These are phyloP conservation scores for Lamprotornis superbus DNA, from an alignment of 2,113 vertebrate genomes.

Conservation along the genomic window DNA sequence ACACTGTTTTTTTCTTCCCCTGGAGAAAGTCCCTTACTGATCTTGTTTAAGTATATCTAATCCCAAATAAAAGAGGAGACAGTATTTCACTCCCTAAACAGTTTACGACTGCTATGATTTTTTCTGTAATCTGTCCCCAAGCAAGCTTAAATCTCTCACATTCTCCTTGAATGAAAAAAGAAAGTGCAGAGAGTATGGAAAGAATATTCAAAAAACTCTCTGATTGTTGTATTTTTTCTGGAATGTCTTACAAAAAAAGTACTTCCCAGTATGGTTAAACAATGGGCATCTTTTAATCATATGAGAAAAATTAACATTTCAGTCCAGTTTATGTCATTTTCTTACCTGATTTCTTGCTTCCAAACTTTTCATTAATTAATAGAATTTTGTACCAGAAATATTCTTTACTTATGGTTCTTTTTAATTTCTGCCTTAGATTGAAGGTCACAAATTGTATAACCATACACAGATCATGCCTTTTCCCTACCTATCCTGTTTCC, in stretches of 20 bases:
- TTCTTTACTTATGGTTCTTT: neutral
- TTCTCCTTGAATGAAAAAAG: neutral
- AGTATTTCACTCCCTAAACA: conserved; percentile 34
- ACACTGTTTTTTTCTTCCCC: neutral
- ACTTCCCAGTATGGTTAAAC: neutral
- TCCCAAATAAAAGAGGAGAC: conserved; percentile 36
- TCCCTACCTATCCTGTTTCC: neutral
- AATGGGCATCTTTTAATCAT: neutral
- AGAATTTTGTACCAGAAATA: neutral
- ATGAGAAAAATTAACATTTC: neutral
- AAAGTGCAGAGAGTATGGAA: neutral
- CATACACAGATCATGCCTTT: neutral
- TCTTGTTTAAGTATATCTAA: conserved; percentile 50
- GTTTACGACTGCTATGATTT: neutral
- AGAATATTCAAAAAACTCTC: neutral
- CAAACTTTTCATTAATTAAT: neutral
- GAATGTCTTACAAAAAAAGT: neutral
- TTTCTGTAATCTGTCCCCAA: conserved; percentile 38
- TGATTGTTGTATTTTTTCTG: neutral
- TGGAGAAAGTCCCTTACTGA: neutral
- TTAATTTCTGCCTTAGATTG: neutral
- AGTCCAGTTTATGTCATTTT: neutral
- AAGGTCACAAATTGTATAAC: neutral
- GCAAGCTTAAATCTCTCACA: conserved; percentile 44
- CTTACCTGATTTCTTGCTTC: neutral